Conservation (phyloP, 2,113 vertebrate species). For the Lontra canadensis region DNA sequence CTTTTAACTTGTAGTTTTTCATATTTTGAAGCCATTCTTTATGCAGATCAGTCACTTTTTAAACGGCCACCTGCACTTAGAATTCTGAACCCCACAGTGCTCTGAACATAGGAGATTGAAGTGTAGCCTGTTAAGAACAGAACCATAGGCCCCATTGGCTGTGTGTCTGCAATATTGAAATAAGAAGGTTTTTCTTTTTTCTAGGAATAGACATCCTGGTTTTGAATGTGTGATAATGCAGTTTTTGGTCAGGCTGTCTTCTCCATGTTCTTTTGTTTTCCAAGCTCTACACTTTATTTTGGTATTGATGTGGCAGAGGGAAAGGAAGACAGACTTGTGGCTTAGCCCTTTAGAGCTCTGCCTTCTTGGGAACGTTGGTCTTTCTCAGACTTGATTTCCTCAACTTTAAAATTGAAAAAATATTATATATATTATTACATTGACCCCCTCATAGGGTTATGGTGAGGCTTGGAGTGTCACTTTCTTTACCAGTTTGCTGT, state of each 20-base stretch:
- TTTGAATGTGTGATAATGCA: background rate
- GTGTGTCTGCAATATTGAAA: background rate
- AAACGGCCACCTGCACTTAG: background rate
- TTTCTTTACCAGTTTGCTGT: background rate
- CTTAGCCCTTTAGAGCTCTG: background rate
- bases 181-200: background rate
- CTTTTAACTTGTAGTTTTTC: background rate
- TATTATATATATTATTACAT: background rate
- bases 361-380: background rate
- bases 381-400: constrained; percentile 43
- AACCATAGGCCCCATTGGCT: background rate
- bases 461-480: background rate
- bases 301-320: background rate
- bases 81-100: background rate
- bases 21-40: background rate
- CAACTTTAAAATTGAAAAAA: background rate
- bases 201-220: background rate
- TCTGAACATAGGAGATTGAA: background rate
- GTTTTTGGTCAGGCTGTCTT: constrained; percentile 2
- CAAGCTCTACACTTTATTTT: constrained; percentile 21
- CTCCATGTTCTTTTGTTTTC: background rate
- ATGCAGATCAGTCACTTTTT: background rate
- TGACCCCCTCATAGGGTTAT: background rate
- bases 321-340: background rate
- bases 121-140: background rate